phyloP scores from a whole-genome alignment of 2,888 invertebrate genomes.

The Rambutsinella grinnellia region DNA sequence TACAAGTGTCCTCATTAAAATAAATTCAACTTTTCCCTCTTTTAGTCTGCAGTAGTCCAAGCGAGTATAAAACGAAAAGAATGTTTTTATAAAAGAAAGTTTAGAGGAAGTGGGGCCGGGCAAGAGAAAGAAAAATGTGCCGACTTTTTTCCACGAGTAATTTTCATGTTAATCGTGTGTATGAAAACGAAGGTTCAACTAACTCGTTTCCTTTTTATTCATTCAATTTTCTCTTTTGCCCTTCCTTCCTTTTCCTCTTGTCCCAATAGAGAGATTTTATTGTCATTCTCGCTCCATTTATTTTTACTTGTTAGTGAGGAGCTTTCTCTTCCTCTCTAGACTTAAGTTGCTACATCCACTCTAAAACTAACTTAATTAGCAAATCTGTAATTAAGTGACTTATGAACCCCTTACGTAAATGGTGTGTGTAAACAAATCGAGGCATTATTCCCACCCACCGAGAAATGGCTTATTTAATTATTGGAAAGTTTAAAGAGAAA shows the following conservation, averaged over 20 bases:
- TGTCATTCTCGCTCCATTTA: constrained; percentile 20
- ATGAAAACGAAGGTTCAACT: background rate
- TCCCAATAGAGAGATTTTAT: constrained; percentile 5
- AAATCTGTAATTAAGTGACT: constrained; percentile 28
- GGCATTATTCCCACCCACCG: too few species aligned
- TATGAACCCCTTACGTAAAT: background rate
- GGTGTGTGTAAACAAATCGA: constrained; percentile 2
- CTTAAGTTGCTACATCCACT: background rate
- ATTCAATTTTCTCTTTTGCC: background rate
- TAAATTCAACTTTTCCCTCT: background rate
- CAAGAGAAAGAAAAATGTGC: background rate
- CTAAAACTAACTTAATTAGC: constrained; percentile 26
- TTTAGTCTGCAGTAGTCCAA: background rate
- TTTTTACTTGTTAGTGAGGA: background rate
- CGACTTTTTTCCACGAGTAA: background rate
- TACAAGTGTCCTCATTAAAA: constrained; percentile 34
- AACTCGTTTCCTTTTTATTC: background rate
- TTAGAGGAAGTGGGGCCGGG: background rate
- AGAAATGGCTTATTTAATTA: too few species aligned
- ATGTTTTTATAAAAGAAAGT: background rate
- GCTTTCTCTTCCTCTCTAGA: background rate
- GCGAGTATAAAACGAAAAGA: background rate
- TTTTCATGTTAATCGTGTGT: background rate
- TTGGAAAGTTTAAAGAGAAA: too few species aligned
- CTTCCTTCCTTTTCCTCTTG: background rate